Evolutionary conservation across 2,888 invertebrate species (phyloP), one percentile per base, ranked within the genome.

Genomic region (Scaptomyza tumidula): DNA sequence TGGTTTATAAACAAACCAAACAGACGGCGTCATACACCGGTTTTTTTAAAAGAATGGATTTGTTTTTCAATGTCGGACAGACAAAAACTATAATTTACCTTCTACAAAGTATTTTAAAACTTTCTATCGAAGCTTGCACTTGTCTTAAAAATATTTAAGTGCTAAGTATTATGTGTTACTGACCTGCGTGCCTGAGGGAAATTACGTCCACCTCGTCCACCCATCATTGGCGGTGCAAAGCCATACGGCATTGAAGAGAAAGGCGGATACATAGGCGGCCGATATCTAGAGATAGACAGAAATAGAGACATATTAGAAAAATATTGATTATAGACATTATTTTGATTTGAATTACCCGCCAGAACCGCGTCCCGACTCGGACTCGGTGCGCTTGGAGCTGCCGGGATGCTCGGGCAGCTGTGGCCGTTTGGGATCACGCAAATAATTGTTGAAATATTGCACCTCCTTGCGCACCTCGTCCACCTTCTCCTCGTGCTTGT

Each of bases 391-490:
- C 57, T 90, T 90, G 3, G 79, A 80, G 46, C 75, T 88, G 33
- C 95, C 93, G 24, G 95, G 95, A 90, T 97, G 96, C 92, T 98
- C 98, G 7, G 98, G 96, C 80, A 98, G 94, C 92, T 97, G 97
- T 9, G 99, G 99, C 49, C 99, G 94, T 86, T 98, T 98, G 5
- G 98, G 96, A 93, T 99, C 99, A 80, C 95, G 94, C 85, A 96
- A 93, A 93, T 99, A 99, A 92, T 98, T 98, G 93, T 99, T 99
- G 93, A 99, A 99, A 92, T 98, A 99, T 86, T 97, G 95, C 61
- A 98, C 99, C 93, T 99, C 99, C 89, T 98, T 97, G 75, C 97
- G 97, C 1, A 99, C 99, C 93, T 99, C 99, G 41, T 99, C 98
- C 45, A 99, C 96, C 93, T 99, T 99, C 89, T 99, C 99, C 0